Percentiles rank a stretch among this genome's conserved stretches.
Conservation (phyloP, 2,113 vertebrate genomes). For the Pavo muticus region DNA sequence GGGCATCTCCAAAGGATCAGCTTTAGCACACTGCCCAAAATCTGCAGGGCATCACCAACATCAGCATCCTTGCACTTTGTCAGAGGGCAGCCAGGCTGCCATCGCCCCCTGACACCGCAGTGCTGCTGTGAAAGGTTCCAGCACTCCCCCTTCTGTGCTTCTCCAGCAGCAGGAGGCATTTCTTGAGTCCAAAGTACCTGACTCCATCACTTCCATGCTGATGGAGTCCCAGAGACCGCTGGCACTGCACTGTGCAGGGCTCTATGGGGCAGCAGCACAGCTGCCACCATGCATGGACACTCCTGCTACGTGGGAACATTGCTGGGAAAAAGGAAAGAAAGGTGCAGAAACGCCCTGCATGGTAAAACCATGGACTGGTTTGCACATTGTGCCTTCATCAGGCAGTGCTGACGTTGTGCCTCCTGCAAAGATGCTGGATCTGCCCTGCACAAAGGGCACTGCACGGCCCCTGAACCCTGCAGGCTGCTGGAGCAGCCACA, state of each 20-base stretch:
- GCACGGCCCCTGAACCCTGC: neutral
- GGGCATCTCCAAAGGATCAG: fast-evolving
- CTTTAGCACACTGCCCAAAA: fast-evolving
- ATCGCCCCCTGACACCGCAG: neutral
- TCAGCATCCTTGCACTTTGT: neutral
- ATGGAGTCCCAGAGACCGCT: neutral
- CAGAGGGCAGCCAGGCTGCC: neutral
- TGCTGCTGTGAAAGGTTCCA: neutral
- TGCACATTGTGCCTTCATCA: neutral
- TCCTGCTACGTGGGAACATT: neutral
- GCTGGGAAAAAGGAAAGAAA: neutral
- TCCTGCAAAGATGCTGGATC: neutral
- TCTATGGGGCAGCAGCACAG: neutral
- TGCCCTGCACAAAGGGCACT: neutral
- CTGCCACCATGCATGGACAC: neutral
- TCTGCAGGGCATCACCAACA: neutral
- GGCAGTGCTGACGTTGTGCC: neutral
- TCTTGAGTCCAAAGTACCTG: no score
- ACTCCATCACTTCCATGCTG: neutral
- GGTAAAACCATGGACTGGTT: neutral
- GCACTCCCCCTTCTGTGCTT: neutral
- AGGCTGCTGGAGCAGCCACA: no score
- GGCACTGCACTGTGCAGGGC: neutral
- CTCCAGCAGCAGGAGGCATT: neutral
- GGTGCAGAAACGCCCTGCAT: neutral